Evolutionary conservation across 2,113 vertebrate species (phyloP).

Genomic region (Sander lucioperca): DNA sequence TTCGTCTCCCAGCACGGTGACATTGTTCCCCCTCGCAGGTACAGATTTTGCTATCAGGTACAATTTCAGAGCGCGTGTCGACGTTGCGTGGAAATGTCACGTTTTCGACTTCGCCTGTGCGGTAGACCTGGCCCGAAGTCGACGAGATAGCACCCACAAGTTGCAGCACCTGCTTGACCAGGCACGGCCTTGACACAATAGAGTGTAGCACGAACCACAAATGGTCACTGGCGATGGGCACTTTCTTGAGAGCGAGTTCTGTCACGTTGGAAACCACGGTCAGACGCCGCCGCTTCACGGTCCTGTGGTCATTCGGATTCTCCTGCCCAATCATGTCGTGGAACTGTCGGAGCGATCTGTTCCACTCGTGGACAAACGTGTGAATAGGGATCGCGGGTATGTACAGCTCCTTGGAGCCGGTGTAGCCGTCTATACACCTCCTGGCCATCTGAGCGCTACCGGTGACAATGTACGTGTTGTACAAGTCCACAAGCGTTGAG

Average conservation of each 20-base stretch:
- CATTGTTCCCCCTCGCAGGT: neutral
- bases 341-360: constrained; percentile 9
- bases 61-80: neutral
- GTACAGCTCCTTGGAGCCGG: neutral
- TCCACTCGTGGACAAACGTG: constrained; percentile 6
- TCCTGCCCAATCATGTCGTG: neutral
- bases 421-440: constrained; percentile 10
- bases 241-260: neutral
- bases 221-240: neutral
- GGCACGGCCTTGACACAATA: neutral
- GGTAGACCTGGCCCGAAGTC: neutral
- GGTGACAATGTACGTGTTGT: constrained; percentile 1
- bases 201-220: constrained; percentile 20
- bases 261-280: neutral
- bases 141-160: neutral
- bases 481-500: neutral
- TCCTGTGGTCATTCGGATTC: no score
- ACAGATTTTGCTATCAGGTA: constrained; percentile 6
- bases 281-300: neutral
- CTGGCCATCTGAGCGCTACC: constrained; percentile 17
- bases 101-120: neutral
- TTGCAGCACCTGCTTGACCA: constrained; percentile 12
- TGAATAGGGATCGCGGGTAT: constrained; percentile 16
- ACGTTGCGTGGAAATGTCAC: neutral
- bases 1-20: neutral